A percentile compares a stretch with the other conserved stretches of the same genome.
phyloP scores from a whole-genome alignment of 2,797 vertebrate species.

The Gymnothorax javanicus region DNA sequence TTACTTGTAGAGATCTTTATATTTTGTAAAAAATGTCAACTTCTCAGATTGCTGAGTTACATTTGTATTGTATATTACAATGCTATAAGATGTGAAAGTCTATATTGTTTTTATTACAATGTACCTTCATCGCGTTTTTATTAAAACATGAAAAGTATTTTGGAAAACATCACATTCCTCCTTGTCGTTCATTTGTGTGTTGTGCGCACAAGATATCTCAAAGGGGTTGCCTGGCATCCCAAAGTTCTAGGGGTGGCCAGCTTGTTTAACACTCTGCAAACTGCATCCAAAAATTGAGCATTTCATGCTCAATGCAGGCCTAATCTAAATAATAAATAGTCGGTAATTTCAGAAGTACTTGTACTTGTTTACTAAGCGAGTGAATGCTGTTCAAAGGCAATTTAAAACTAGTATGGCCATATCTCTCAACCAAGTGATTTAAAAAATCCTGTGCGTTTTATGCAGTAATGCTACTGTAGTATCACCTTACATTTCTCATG shows the following conservation, averaged over 20 bases:
- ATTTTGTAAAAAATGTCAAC: conserved; percentile 53
- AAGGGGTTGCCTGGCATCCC: background rate
- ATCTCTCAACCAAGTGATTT: background rate
- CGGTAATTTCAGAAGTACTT: background rate
- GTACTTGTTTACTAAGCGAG: background rate
- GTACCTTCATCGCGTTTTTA: conserved; percentile 43
- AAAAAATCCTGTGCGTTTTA: background rate
- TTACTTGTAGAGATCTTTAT: conserved; percentile 48
- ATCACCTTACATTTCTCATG: background rate
- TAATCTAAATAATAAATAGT: background rate
- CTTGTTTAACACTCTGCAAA: background rate
- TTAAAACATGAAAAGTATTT: conserved; percentile 43
- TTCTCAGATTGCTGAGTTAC: conserved; percentile 46
- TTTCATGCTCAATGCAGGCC: background rate
- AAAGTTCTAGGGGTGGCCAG: background rate
- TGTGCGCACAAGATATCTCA: background rate
- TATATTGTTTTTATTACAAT: conserved; percentile 41
- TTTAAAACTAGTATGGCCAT: background rate
- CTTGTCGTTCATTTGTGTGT: conserved; percentile 14
- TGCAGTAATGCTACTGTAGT: background rate
- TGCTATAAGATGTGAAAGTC: conserved; percentile 41
- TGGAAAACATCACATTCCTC: conserved; percentile 23
- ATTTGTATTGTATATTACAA: conserved; percentile 47
- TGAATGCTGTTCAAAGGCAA: background rate
- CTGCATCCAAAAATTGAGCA: background rate